A percentile compares a stretch with the other conserved stretches of the same genome.
Evolutionary conservation across 30 jellyfish, hydroid and myxozoan species (phyloP).

Genomic region (Pelagia noctiluca): DNA sequence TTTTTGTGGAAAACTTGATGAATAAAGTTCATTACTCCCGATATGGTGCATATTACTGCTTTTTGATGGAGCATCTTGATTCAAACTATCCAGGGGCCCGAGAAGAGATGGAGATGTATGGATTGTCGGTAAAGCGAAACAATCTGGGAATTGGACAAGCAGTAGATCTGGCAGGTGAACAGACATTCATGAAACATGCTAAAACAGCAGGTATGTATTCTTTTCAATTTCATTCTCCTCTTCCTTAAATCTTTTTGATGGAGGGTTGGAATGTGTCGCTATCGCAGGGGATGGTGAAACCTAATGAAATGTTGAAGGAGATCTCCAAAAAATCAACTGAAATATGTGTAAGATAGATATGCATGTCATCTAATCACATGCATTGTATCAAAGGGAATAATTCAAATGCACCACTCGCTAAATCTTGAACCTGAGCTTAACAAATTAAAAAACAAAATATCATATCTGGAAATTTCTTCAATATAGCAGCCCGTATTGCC

Average conservation of each 20-base stretch:
- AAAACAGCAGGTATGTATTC: no score
- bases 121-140: no score
- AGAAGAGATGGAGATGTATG: no score
- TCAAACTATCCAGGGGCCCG: no score
- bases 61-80: no score
- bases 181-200: no score
- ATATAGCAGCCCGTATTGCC: constrained; percentile 8
- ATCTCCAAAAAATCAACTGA: neutral
- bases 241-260: neutral
- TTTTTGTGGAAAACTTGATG: no score
- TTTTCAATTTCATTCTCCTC: constrained; percentile 2
- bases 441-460: neutral
- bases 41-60: no score
- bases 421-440: constrained; percentile 1
- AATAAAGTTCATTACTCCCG: no score
- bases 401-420: constrained; percentile 6
- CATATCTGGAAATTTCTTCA: constrained; percentile 2
- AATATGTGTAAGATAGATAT: neutral
- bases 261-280: constrained; percentile 7
- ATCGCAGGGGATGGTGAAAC: constrained; percentile 4
- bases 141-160: no score
- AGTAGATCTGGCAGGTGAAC: no score
- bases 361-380: constrained; percentile 5
- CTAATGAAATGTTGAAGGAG: neutral
- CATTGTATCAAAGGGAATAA: constrained; percentile 2